These are phyloP conservation scores for Epistrophella euchroma DNA, from an alignment of 2,888 invertebrate species.

Conservation along the genomic window DNA sequence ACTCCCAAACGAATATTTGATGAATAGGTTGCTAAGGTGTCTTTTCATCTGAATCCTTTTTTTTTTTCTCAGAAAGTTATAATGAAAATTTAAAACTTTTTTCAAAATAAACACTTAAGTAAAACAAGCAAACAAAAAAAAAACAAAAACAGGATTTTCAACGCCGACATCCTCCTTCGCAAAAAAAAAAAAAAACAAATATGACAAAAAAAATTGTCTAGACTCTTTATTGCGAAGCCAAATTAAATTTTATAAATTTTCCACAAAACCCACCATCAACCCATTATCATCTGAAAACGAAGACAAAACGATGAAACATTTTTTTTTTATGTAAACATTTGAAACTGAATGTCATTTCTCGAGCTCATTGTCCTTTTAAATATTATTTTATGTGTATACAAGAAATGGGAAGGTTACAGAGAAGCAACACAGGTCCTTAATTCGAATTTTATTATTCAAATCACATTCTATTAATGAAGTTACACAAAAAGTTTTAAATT, in stretches of 20 bases:
- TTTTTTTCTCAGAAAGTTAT: background rate
- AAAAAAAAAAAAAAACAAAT: background rate
- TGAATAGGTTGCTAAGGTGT: background rate
- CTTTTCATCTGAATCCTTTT: background rate
- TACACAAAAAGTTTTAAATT: slow-evolving; percentile 37
- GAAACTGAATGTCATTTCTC: slow-evolving; percentile 38
- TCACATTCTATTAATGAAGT: slow-evolving; percentile 59
- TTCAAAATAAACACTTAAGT: background rate
- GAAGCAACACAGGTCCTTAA: slow-evolving; percentile 38
- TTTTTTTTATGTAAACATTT: slow-evolving; percentile 21
- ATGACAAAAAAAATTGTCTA: slow-evolving; percentile 2
- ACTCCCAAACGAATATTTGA: background rate
- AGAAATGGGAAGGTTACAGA: slow-evolving; percentile 11
- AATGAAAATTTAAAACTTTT: background rate
- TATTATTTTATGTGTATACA: slow-evolving; percentile 23
- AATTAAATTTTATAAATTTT: background rate
- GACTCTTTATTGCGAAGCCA: slow-evolving; percentile 5
- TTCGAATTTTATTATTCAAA: slow-evolving; percentile 71
- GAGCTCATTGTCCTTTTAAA: slow-evolving; percentile 50
- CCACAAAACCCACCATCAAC: background rate
- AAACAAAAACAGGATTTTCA: background rate
- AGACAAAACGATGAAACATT: background rate
- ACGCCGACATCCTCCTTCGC: background rate
- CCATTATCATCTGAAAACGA: background rate
- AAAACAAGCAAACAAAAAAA: background rate